Evolutionary conservation across 2,888 invertebrate genomes (phyloP), one percentile per base, ranked within the genome.

Genomic region (Therioaphis trifolii): DNA sequence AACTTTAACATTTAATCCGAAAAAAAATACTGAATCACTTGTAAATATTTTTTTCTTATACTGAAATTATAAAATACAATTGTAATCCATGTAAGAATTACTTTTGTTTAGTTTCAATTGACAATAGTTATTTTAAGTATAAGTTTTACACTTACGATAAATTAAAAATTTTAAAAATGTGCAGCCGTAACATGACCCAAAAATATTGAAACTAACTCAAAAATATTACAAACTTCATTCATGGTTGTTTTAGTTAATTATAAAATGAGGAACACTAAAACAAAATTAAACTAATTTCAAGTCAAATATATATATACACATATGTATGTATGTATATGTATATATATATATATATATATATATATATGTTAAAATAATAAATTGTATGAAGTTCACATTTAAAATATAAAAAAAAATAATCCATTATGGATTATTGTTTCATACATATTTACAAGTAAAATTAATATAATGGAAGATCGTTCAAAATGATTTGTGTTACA

Each of bases 401-500:
- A 4, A 27, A 78, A 40, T 24, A 79, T 55, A 69, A 79, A 79
- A 79, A 68, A 76, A 72, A 82, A 74, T 74, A 74, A 52, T 63
- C 74, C 82, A 63, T 58, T 29, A 61, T 52, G 52, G 82, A 74
- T 66, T 27, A 82, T 82, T 74, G 63, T 27, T 71, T 55, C 14
- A n/a, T 43, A 58, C 52, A 29, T 40, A 78, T 58, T 24, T 43
- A 74, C 35, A 82, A 21, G 24, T 46, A 49, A 71, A 61, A 58
- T 43, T 69, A 52, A 74, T 63, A 27, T 46, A 74, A 63, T 74
- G 72, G 72, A 82, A 80, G 80, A 82, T 82, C 82, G n/a, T 52
- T 74, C 52, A 63, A 80, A 82, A 72, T 74, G 82, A 82, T 82
- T 82, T 52, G n/a, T 74, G 49, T 74, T 72, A 80, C 29, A 82